Percentiles rank a stretch among this genome's conserved stretches.
Conservation (phyloP, 35 echinoderm and acorn worm species). For the Antedon bifida region DNA sequence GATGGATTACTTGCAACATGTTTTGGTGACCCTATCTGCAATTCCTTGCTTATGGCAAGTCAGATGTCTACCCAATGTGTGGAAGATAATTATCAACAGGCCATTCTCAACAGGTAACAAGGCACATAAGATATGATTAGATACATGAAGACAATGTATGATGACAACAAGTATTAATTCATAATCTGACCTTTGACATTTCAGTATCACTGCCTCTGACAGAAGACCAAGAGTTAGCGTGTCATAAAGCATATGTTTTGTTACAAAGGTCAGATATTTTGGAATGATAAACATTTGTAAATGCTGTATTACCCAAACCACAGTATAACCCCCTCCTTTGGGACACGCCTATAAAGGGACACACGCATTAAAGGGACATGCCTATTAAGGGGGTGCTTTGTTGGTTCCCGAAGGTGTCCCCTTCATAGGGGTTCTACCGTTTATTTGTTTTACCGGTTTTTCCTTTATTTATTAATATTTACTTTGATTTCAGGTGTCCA, state of each 20-base stretch:
- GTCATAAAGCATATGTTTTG: constrained; percentile 29
- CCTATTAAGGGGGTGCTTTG: too few relatives aligned
- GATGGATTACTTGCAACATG: constrained; percentile 48
- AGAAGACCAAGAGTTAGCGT: constrained; percentile 33
- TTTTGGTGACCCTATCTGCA: constrained; percentile 26
- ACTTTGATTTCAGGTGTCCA: neutral
- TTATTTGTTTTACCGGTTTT: too few relatives aligned
- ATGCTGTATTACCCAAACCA: too few relatives aligned
- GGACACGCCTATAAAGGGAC: too few relatives aligned
- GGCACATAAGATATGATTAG: too few relatives aligned
- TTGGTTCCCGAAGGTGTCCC: too few relatives aligned
- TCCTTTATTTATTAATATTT: neutral
- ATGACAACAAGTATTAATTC: too few relatives aligned
- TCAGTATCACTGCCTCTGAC: constrained; percentile 43
- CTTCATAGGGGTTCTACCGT: too few relatives aligned
- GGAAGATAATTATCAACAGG: constrained; percentile 37
- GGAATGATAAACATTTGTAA: too few relatives aligned
- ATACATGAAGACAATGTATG: too few relatives aligned
- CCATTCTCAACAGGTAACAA: constrained; percentile 64
- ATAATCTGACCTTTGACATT: neutral
- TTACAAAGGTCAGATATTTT: constrained; percentile 47
- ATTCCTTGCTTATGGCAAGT: constrained; percentile 47
- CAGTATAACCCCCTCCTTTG: too few relatives aligned
- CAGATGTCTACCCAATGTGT: constrained; percentile 39
- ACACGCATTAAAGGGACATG: too few relatives aligned